Conservation (phyloP, 2,113 vertebrate genomes). For the Donacobius atricapilla region DNA sequence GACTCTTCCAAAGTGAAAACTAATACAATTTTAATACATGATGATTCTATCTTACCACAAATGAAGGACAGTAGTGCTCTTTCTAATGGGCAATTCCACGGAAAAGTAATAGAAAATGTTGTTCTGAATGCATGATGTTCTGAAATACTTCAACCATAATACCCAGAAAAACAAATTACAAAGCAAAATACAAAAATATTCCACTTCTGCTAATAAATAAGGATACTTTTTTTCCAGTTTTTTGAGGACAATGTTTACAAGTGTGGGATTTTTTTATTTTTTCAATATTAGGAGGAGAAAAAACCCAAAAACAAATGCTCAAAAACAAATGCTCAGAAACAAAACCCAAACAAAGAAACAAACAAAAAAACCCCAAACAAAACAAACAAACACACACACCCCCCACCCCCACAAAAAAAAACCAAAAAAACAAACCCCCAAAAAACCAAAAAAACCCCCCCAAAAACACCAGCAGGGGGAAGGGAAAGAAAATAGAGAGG, state of each 20-base stretch:
- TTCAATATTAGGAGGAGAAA: not conserved
- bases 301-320: too few relatives aligned
- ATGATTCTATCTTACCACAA: not conserved
- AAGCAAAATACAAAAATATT: not conserved
- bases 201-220: not conserved
- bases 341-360: not conserved
- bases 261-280: not conserved
- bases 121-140: not conserved
- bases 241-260: not conserved
- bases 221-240: not conserved
- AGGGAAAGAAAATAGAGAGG: not conserved
- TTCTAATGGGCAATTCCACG: not conserved
- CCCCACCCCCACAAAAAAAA: too few relatives aligned
- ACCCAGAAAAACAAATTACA: not conserved
- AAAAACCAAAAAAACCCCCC: too few relatives aligned
- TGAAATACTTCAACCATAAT: not conserved
- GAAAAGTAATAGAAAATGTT: not conserved
- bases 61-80: not conserved
- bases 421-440: too few relatives aligned
- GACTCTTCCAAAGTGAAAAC: not conserved
- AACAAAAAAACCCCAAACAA: not conserved
- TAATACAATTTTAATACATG: not conserved
- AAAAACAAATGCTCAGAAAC: too few relatives aligned
- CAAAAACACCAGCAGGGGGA: accelerated
- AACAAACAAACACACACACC: not conserved